Evolutionary conservation across 2,797 vertebrate genomes (phyloP).

Genomic region (Ispidina picta): DNA sequence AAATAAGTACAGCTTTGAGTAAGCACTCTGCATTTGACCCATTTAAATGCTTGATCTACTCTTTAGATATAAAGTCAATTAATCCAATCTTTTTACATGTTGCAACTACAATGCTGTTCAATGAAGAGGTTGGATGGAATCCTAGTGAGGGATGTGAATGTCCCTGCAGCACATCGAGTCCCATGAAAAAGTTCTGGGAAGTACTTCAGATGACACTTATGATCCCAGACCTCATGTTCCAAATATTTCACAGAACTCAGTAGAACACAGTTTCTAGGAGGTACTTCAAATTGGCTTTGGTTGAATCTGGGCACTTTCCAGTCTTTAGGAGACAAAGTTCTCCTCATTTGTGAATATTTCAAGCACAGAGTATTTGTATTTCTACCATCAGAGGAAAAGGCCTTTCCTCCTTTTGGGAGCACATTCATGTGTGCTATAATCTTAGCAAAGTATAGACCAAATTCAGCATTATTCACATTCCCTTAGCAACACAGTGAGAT

Average conservation of each 20-base stretch:
- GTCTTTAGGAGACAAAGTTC: neutral
- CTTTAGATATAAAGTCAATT: neutral
- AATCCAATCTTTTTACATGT: neutral
- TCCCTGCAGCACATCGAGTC: neutral
- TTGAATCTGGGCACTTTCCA: neutral
- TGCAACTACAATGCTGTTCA: neutral
- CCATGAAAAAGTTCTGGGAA: neutral
- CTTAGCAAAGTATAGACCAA: neutral
- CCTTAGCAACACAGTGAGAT: neutral
- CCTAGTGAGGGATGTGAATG: neutral
- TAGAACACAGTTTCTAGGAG: neutral
- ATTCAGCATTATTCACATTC: neutral
- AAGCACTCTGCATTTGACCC: neutral
- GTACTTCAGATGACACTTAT: neutral
- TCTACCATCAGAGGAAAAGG: neutral
- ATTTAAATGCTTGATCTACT: neutral
- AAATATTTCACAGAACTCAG: conserved; percentile 24
- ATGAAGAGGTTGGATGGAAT: neutral
- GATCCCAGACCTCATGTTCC: neutral
- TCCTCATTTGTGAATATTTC: neutral
- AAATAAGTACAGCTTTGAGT: neutral
- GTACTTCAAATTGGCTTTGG: neutral
- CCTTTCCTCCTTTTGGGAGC: neutral
- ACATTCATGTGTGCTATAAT: neutral
- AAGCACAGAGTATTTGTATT: neutral